Evolutionary conservation across 2,888 invertebrate genomes (phyloP), one percentile per base, ranked within the genome.

Genomic region (Piscicola geometra): DNA sequence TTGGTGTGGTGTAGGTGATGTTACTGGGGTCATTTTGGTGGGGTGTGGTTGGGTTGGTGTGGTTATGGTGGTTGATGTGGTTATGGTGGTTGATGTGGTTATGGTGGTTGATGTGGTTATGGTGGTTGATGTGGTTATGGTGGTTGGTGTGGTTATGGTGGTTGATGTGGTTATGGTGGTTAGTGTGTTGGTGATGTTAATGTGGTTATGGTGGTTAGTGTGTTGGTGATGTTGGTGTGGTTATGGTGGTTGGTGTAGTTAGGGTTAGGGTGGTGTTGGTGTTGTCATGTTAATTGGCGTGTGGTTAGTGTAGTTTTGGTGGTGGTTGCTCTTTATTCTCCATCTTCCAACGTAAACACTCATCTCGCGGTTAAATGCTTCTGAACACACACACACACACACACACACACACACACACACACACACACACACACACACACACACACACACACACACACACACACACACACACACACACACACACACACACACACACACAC

Each of bases 41-140:
- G 32, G 81, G 81, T 47, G 64, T 64, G 5, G 64, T 64, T 64
- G 64, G 5, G 5, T 5, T 64, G 30, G 64, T 28, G 21, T 50
- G 52, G 15, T 50, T 12, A 64, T 64, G 30, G n/a, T 64, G 30
- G n/a, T 64, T 30, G 64, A 12, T 28, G 64, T 64, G 3, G 64
- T 64, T 28, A n/a, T 64, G 30, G 64, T 64, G 21, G 64, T 64
- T 3, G 64, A 64, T n/a, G n/a, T n/a, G n/a, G n/a, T n/a, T n/a
- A 28, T 30, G 64, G n/a, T 64, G 64, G 30, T 64, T 64, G 64
- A 12, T 28, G 64, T 64, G 3, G 64, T 64, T 28, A n/a, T 64
- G n/a, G 64, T 64, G n/a, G 64, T 3, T 12, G 21, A 12, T 3
- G n/a, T 64, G 64, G 64, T n/a, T 64, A 9, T 64, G 5, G 64